phyloP scores from a whole-genome alignment of 2,113 vertebrate species.

The Vireo altiloquus region DNA sequence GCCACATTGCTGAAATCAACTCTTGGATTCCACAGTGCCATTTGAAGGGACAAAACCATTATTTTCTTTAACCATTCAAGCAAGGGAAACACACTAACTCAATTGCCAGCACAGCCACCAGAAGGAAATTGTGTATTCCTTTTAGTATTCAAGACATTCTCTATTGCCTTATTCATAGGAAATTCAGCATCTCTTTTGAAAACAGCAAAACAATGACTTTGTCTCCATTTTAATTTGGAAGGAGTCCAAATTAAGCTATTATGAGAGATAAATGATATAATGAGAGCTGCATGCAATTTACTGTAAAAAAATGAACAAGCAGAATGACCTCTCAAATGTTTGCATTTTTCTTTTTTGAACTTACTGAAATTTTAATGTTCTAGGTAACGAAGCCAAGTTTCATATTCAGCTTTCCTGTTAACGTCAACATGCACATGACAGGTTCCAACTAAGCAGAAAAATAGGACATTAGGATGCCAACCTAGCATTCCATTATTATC shows the following conservation, averaged over 20 bases:
- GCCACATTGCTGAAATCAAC: conserved; percentile 16
- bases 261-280: conserved; percentile 43
- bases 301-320: conserved; percentile 20
- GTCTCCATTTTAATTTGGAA: conserved; percentile 63
- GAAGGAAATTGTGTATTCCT: conserved; percentile 9
- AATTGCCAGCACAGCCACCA: conserved; percentile 16
- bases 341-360: conserved; percentile 53
- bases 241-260: conserved; percentile 60
- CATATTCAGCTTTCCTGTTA: conserved; percentile 52
- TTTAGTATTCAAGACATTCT: conserved; percentile 53
- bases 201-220: conserved; percentile 47
- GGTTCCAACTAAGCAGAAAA: conserved; percentile 69
- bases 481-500: conserved; percentile 22
- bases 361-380: conserved; percentile 60
- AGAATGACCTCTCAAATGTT: conserved; percentile 50
- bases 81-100: background rate
- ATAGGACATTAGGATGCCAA: conserved; percentile 49
- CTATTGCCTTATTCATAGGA: conserved; percentile 28
- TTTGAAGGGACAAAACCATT: conserved; percentile 41
- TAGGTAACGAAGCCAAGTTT: conserved; percentile 58
- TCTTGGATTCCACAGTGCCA: conserved; percentile 18
- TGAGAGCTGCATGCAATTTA: conserved; percentile 17
- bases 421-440: conserved; percentile 51
- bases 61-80: conserved; percentile 43
- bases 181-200: conserved; percentile 47